Base-by-base conservation (phyloP, 2,888 invertebrate genomes). In the Sicus ferrugineus region DNA sequence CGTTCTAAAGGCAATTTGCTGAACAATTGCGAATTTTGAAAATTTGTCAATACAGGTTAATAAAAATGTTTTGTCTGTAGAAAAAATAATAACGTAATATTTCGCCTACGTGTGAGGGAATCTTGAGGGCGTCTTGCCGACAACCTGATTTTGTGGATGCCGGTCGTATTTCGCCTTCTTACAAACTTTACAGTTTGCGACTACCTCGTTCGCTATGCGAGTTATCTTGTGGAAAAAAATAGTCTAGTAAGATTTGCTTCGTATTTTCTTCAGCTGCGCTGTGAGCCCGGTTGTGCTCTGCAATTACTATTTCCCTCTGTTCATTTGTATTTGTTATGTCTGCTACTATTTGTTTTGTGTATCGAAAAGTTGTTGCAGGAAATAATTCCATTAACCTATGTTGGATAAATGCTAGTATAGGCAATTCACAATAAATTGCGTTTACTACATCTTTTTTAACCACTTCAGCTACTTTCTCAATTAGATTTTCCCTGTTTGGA, bases 1-100 rank as follows among this genome's bases (percentile, higher is more conserved):
- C 23, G 75, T 73, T 58, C 74, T 68, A 2, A 72, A 75, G 6
- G 58, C 58, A 62, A 77, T 72, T 7, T 73, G 70, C 30, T 75
- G 71, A 3, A 74, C 72, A 34, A 77, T 58, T 7, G 71, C 69
- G 48, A 76, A 74, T 71, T 73, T 75, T 21, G 73, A 75, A 52
- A 75, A 73, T 64, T 74, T 75, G 59, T 73, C 74, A 28, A 74
- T 23, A 21, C 70, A 75, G 3, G 72, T 74, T 23, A 74, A 65
- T 28, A 75, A 76, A 28, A 56, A 63, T 66, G 67, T 76, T 34
- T 34, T 34, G 9, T 34, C 9, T n/a, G n/a, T n/a, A n/a, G n/a
- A n/a, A n/a, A n/a, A n/a, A n/a, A n/a, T n/a, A n/a, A 42, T n/a
- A n/a, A 68, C 16, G 75, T 75, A 72, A 28, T 19, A 70, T 70